Conservation (phyloP, 2,797 vertebrate genomes). For the Euphonia xanthogaster region DNA sequence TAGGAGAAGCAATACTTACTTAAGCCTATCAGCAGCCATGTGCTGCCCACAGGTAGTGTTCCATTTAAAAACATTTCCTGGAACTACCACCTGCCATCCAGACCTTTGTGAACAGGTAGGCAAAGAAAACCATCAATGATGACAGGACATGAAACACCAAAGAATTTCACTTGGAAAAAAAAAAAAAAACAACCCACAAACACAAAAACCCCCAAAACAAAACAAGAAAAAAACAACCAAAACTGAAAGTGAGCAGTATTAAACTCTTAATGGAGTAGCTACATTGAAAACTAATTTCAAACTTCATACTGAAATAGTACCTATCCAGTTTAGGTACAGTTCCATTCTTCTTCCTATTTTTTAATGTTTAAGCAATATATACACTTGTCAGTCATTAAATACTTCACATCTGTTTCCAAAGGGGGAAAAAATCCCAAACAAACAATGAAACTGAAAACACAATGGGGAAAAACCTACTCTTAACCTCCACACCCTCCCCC, state of each 20-base stretch:
- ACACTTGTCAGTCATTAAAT: slow-evolving; percentile 61
- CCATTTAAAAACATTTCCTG: slow-evolving; percentile 42
- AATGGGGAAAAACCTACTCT: not conserved
- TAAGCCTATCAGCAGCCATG: slow-evolving; percentile 34
- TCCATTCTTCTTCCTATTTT: slow-evolving; percentile 21
- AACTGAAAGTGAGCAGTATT: not conserved
- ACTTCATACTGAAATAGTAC: slow-evolving; percentile 1
- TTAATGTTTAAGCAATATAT: slow-evolving; percentile 58
- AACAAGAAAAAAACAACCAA: not conserved
- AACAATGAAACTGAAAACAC: slow-evolving; percentile 38
- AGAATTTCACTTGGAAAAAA: not conserved
- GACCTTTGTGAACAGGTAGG: slow-evolving; percentile 82
- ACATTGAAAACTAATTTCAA: slow-evolving; percentile 33
- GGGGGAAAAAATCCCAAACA: not conserved
- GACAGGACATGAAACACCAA: slow-evolving; percentile 80
- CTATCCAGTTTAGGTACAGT: not conserved
- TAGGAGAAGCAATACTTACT: slow-evolving; percentile 48
- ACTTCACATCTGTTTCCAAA: slow-evolving; percentile 52
- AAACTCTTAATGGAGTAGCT: slow-evolving; percentile 23
- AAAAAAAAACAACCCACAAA: not conserved
- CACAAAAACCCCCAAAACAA: not conserved
- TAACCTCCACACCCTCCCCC: not conserved
- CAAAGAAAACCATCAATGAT: slow-evolving; percentile 85
- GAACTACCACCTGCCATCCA: slow-evolving; percentile 62
- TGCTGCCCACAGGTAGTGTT: slow-evolving; percentile 60